A percentile compares a stretch with the other conserved stretches of the same genome.
Evolutionary conservation across 1,140 invertebrate species (phyloP).

Genomic region (Drosophila erecta): DNA sequence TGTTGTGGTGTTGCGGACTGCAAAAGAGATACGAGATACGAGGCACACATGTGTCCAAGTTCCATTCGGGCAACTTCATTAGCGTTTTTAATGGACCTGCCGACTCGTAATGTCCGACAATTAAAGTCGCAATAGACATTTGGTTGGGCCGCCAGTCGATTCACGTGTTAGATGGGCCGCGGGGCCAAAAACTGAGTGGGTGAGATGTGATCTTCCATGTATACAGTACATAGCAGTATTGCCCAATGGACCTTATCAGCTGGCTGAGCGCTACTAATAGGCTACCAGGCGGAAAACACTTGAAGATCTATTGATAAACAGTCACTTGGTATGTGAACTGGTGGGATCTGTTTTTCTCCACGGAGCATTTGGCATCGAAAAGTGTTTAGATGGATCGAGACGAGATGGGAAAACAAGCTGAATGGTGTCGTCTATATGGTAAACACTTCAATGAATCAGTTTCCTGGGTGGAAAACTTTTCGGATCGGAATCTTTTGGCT

Average conservation of each 20-base stretch:
- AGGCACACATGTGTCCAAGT: constrained; percentile 42
- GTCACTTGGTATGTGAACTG: constrained; percentile 16
- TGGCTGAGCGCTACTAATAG: constrained; percentile 71
- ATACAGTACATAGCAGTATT: not conserved
- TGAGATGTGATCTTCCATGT: constrained; percentile 33
- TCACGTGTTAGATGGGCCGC: constrained; percentile 22
- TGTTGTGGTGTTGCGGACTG: constrained; percentile 61
- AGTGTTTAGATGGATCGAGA: constrained; percentile 22
- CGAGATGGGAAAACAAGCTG: constrained; percentile 11
- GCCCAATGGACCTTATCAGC: constrained; percentile 59
- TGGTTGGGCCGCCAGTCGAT: constrained; percentile 3
- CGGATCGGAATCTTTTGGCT: constrained; percentile 16
- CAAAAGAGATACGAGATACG: constrained; percentile 7
- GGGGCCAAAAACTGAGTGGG: constrained; percentile 29
- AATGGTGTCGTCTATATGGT: constrained; percentile 35
- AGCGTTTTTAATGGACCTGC: constrained; percentile 79
- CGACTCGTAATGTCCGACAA: constrained; percentile 74
- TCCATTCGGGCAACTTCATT: constrained; percentile 77
- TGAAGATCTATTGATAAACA: constrained; percentile 59
- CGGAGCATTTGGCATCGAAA: constrained; percentile 30
- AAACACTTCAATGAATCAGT: constrained; percentile 43
- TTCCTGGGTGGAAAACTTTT: constrained; percentile 35
- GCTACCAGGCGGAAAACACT: constrained; percentile 51
- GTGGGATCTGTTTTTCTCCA: constrained; percentile 14
- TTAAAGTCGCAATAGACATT: constrained; percentile 62